Conservation (phyloP, 1,140 invertebrate genomes). For the Lasaia peninsularis region DNA sequence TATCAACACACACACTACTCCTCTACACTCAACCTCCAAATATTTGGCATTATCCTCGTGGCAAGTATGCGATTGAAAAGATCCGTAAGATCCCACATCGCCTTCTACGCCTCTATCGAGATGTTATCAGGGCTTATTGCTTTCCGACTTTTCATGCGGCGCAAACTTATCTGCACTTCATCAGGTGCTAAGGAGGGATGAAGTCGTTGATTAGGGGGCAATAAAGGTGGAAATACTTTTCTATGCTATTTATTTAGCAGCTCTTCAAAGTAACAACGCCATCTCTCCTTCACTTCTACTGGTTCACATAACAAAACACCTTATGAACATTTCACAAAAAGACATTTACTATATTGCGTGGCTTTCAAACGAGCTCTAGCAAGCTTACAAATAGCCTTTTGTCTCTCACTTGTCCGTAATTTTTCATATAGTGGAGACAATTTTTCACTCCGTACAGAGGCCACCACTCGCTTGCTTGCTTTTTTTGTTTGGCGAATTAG, state of each 20-base stretch:
- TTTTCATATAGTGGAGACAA: too few species aligned
- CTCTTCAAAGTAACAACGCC: background rate
- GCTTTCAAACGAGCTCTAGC: background rate
- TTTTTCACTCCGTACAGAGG: too few species aligned
- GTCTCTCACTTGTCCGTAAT: too few species aligned
- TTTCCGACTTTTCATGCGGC: too few species aligned
- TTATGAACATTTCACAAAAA: background rate
- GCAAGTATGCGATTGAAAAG: background rate
- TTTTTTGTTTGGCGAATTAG: too few species aligned
- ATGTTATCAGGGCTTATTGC: too few species aligned
- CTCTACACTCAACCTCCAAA: background rate
- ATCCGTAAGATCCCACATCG: background rate
- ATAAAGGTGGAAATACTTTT: background rate
- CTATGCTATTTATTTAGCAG: background rate
- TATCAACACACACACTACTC: too few species aligned
- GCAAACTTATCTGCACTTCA: background rate
- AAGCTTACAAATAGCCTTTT: background rate
- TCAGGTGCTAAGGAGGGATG: background rate
- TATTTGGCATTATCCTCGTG: background rate
- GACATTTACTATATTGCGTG: background rate
- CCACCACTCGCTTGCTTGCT: too few species aligned
- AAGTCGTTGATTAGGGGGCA: background rate
- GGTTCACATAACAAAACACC: background rate
- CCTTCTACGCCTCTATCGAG: too few species aligned
- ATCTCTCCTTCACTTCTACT: background rate